Evolutionary conservation across 2,113 vertebrate species (phyloP).

Genomic region (Pavo muticus): DNA sequence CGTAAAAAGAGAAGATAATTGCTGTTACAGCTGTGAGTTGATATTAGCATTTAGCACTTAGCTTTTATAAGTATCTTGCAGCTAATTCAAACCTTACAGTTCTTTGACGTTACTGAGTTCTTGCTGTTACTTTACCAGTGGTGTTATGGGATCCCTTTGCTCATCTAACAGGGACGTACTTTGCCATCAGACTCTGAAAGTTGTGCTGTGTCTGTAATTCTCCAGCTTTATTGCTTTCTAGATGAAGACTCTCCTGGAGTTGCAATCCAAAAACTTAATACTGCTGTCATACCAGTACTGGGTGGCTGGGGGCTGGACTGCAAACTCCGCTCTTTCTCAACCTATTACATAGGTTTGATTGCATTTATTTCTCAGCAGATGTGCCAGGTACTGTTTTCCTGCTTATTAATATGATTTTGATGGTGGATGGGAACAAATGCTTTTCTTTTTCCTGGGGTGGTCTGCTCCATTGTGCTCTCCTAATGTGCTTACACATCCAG

Average conservation of each 20-base stretch:
- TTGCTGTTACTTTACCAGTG: not conserved
- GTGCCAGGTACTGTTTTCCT: not conserved
- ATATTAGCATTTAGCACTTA: not conserved
- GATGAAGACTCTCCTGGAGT: not conserved
- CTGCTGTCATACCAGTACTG: not conserved
- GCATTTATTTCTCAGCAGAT: not conserved
- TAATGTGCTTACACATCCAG: not conserved
- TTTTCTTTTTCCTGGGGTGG: not conserved
- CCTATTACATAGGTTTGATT: not conserved
- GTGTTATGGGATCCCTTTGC: not conserved
- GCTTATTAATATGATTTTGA: not conserved
- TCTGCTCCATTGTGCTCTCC: not conserved
- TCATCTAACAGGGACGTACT: not conserved
- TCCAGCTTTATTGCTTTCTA: not conserved
- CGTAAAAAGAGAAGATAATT: not conserved
- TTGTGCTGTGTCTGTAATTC: not conserved
- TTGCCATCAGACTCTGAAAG: not conserved
- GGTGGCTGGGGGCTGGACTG: not conserved
- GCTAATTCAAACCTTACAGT: not conserved
- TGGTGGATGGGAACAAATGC: not conserved
- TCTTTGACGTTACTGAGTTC: not conserved
- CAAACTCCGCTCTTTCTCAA: not conserved
- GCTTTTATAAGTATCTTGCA: not conserved
- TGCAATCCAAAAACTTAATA: not conserved
- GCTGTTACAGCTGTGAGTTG: not conserved